Percentiles rank a stretch among this genome's conserved stretches.
Evolutionary conservation across 2,113 vertebrate species (phyloP).

Genomic region (Epinephelus fuscoguttatus): DNA sequence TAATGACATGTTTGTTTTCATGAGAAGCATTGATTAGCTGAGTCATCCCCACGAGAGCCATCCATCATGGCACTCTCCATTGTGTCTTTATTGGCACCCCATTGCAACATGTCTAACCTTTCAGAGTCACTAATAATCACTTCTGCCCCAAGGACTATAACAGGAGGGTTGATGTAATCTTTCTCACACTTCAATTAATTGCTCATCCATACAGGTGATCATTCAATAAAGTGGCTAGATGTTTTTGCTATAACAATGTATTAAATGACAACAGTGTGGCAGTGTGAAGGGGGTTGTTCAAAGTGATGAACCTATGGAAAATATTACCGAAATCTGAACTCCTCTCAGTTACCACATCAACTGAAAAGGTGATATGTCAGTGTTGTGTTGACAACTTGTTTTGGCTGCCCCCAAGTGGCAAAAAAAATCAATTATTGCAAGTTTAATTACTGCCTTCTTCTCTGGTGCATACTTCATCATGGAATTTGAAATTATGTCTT

Average conservation of each 20-base stretch:
- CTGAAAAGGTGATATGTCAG: neutral
- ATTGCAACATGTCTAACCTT: conserved; percentile 64
- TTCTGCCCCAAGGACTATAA: conserved; percentile 27
- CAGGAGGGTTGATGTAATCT: conserved; percentile 38
- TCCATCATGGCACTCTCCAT: conserved; percentile 65
- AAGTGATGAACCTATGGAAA: neutral
- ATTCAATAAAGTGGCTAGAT: neutral
- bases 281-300: neutral
- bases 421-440: neutral
- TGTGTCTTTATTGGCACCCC: conserved; percentile 69
- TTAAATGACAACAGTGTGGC: neutral
- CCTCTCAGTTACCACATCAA: neutral
- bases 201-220: conserved; percentile 23
- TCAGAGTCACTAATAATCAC: conserved; percentile 71
- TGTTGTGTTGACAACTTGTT: neutral
- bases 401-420: neutral
- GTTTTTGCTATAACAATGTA: neutral
- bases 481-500: neutral
- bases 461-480: neutral
- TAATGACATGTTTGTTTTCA: conserved; percentile 72
- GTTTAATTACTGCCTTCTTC: neutral
- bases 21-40: conserved; percentile 67
- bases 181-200: conserved; percentile 42
- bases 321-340: neutral
- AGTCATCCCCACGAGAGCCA: conserved; percentile 60